phyloP scores from a whole-genome alignment of 2,797 vertebrate species.

The Urocyon cinereoargenteus region DNA sequence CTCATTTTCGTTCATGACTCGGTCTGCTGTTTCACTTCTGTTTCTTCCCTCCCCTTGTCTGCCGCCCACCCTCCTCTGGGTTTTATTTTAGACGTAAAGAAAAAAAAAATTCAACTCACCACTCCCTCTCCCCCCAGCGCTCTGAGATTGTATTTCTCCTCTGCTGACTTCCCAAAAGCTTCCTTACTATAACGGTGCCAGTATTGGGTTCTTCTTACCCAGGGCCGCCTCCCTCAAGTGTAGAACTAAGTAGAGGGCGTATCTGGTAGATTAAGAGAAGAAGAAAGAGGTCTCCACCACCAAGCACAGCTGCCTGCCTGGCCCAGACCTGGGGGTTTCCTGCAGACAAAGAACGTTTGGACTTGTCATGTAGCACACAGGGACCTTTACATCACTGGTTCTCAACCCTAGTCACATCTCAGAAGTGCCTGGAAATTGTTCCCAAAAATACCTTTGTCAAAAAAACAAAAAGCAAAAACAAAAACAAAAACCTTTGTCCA shows the following conservation, averaged over 20 bases:
- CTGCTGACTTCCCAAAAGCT: conserved; percentile 35
- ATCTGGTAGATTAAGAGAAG: not conserved
- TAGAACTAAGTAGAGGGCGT: not conserved
- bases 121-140: not conserved
- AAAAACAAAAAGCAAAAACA: not conserved
- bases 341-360: not conserved
- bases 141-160: conserved; percentile 67
- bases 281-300: not conserved
- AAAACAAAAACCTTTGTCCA: conserved; percentile 9
- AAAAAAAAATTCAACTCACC: conserved; percentile 22
- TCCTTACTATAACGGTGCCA: not conserved
- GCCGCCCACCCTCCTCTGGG: conserved; percentile 44
- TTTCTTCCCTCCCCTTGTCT: conserved; percentile 58
- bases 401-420: not conserved
- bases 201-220: conserved; percentile 15
- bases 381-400: not conserved
- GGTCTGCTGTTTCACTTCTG: conserved; percentile 78
- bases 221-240: not conserved
- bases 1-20: conserved; percentile 50
- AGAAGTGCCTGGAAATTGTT: conserved; percentile 35
- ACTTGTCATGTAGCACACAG: accelerated
- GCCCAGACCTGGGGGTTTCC: not conserved
- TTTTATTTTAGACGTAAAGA: conserved; percentile 71
- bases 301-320: not conserved
- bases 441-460: conserved; percentile 29